A percentile compares a stretch with the other conserved stretches of the same genome.
Evolutionary conservation across 2,888 invertebrate genomes (phyloP).

Genomic region (Harmothoe impar): DNA sequence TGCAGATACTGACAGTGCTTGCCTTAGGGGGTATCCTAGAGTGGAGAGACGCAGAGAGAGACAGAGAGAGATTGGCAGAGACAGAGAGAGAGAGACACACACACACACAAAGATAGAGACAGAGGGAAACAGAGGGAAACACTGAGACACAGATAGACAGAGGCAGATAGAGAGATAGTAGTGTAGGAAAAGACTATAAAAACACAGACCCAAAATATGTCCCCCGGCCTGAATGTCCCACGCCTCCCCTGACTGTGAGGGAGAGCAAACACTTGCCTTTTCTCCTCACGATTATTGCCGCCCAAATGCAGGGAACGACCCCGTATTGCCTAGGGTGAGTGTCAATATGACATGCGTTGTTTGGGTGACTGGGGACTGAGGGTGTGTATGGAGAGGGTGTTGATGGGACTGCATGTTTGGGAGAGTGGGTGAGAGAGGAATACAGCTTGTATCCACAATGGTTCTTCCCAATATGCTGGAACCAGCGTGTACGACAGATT

Average conservation of each 20-base stretch:
- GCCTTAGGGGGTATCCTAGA: too few species aligned
- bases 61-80: not conserved
- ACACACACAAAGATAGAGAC: too few species aligned
- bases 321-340: not conserved
- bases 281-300: conserved; percentile 10
- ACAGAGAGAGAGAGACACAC: too few species aligned
- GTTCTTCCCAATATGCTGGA: too few species aligned
- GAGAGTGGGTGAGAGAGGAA: not conserved
- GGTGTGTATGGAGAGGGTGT: not conserved
- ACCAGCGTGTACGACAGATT: too few species aligned
- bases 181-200: not conserved
- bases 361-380: not conserved
- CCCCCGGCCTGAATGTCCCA: not conserved
- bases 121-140: too few species aligned
- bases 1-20: not conserved
- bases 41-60: too few species aligned
- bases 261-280: conserved; percentile 4
- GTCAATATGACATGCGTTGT: conserved; percentile 32
- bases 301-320: not conserved
- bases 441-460: too few species aligned
- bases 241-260: not conserved
- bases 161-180: not conserved
- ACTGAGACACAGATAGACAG: too few species aligned
- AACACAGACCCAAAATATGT: conserved; percentile 5
- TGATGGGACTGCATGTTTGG: not conserved